Conservation (phyloP, 2,888 invertebrate genomes). For the Calliphora vomitoria region DNA sequence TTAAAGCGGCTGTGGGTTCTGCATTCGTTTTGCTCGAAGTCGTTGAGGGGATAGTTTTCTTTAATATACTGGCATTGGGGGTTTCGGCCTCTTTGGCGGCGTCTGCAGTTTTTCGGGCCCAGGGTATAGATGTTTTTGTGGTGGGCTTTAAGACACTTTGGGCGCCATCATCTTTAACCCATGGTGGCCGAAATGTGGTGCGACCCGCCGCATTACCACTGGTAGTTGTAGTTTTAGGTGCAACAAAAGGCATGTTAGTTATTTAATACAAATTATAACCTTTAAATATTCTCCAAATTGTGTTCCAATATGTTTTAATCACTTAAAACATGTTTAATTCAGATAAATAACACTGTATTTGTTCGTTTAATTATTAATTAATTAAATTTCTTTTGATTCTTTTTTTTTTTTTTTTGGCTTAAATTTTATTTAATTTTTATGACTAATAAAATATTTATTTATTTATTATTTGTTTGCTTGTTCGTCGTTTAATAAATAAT, state of each 20-base stretch:
- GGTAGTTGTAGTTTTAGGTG: conserved; percentile 79
- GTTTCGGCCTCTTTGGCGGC: conserved; percentile 75
- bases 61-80: conserved; percentile 65
- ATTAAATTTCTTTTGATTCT: background rate
- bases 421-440: conserved; percentile 38
- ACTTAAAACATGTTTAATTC: conserved; percentile 52
- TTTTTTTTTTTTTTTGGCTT: background rate
- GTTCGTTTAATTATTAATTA: conserved; percentile 27
- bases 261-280: background rate
- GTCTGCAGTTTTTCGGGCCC: conserved; percentile 84
- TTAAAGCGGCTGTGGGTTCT: conserved; percentile 68
- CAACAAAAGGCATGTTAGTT: conserved; percentile 82
- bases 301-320: conserved; percentile 32
- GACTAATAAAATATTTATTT: conserved; percentile 30
- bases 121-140: conserved; percentile 85
- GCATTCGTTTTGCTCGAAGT: conserved; percentile 75
- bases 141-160: conserved; percentile 80
- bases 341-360: conserved; percentile 3
- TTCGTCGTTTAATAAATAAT: conserved; percentile 32
- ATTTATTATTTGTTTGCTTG: conserved; percentile 29
- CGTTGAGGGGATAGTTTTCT: conserved; percentile 65
- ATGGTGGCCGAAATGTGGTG: conserved; percentile 89
- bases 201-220: conserved; percentile 81
- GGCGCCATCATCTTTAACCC: conserved; percentile 87
- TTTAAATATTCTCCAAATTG: conserved; percentile 28